Evolutionary conservation across 2,888 invertebrate species (phyloP).

Genomic region (Scelioninae gen. 2): DNA sequence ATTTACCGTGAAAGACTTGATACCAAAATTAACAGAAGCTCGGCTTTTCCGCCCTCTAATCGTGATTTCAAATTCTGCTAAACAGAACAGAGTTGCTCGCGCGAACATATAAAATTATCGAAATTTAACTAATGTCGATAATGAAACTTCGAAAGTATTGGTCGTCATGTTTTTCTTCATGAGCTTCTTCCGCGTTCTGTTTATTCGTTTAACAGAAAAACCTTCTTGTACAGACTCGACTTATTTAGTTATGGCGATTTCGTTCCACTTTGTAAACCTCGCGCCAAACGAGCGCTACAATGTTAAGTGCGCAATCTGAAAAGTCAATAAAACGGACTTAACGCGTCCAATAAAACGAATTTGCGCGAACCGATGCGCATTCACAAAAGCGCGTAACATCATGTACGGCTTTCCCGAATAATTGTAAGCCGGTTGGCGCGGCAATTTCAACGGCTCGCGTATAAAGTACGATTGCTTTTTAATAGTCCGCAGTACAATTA

Average conservation of each 20-base stretch:
- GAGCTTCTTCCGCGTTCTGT: conserved; percentile 8
- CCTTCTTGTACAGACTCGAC: conserved; percentile 28
- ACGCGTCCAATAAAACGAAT: conserved; percentile 56
- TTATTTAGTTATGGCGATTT: conserved; percentile 48
- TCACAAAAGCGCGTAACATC: conserved; percentile 47
- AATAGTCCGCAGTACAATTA: conserved; percentile 59
- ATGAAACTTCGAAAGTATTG: no score
- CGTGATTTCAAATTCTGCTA: no score
- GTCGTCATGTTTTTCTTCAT: no score
- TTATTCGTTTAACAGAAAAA: conserved; percentile 12
- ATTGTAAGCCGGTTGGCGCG: conserved; percentile 48
- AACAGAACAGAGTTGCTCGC: no score
- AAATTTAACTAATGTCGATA: no score
- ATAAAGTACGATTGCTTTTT: conserved; percentile 61
- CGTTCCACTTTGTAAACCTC: conserved; percentile 51
- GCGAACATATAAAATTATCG: no score
- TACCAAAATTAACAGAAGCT: no score
- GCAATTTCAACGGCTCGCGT: conserved; percentile 53
- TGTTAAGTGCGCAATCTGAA: conserved; percentile 55
- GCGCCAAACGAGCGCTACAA: conserved; percentile 53
- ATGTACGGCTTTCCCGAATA: conserved; percentile 41
- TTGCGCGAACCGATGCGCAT: conserved; percentile 49
- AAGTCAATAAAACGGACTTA: conserved; percentile 58
- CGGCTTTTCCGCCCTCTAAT: no score
- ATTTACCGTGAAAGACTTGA: no score